Evolutionary conservation across 2,797 vertebrate genomes (phyloP).

Genomic region (Acrocephalus scirpaceus): DNA sequence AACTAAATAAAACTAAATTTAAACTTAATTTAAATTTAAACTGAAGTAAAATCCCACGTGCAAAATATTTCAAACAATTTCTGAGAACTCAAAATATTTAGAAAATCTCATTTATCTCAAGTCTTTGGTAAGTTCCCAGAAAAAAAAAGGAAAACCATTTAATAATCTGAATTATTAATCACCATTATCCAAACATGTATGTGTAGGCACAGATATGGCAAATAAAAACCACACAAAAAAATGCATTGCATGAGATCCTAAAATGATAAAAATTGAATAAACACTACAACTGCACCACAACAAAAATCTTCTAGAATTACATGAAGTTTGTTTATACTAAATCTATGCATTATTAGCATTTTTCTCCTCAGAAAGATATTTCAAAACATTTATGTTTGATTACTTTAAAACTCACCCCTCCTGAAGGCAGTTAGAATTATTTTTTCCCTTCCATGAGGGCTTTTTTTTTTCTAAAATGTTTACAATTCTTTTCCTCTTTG

Average conservation of each 20-base stretch:
- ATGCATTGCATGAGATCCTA: neutral
- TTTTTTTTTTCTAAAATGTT: neutral
- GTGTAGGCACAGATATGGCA: neutral
- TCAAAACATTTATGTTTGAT: neutral
- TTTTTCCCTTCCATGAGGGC: neutral
- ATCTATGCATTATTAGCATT: neutral
- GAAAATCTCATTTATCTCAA: neutral
- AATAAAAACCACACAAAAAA: neutral
- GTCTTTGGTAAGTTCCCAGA: neutral
- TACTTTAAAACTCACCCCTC: neutral
- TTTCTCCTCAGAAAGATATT: neutral
- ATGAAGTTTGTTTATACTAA: neutral
- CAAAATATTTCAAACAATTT: neutral
- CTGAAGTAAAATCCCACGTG: neutral
- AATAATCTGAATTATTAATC: neutral
- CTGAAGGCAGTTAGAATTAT: neutral
- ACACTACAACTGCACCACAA: neutral
- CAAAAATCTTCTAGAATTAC: neutral
- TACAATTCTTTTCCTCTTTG: neutral
- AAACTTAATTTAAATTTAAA: neutral
- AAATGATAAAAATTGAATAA: neutral
- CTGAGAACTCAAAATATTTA: neutral
- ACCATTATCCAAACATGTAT: rapidly evolving
- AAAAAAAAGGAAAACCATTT: neutral
- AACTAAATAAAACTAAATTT: neutral